Conservation (phyloP, 1,140 invertebrate species). For the Coelopa frigida region DNA sequence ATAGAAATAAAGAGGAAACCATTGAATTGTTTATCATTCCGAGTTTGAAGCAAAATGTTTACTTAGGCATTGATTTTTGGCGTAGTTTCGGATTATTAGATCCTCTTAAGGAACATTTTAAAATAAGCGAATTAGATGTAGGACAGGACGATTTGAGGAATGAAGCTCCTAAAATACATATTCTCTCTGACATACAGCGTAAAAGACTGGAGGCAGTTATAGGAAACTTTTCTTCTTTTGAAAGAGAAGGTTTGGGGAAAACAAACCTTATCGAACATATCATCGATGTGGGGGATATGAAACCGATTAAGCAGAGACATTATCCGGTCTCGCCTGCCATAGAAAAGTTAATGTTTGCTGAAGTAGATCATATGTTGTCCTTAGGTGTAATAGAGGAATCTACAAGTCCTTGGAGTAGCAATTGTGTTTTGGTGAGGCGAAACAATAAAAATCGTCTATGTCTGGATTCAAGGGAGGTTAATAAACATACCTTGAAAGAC, state of each 20-base stretch:
- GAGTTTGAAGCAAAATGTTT: too few relatives aligned
- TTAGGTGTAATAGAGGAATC: slow-evolving; percentile 21
- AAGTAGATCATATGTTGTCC: slow-evolving; percentile 24
- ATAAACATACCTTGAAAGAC: slow-evolving; percentile 25
- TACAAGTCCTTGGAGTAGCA: slow-evolving; percentile 23
- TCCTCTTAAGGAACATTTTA: too few relatives aligned
- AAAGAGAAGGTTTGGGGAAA: slow-evolving; percentile 22
- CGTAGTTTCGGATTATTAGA: too few relatives aligned
- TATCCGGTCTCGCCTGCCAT: slow-evolving; percentile 22
- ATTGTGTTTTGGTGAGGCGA: slow-evolving; percentile 25
- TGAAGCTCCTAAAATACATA: too few relatives aligned
- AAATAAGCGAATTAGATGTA: too few relatives aligned
- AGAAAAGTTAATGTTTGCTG: slow-evolving; percentile 14
- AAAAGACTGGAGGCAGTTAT: slow-evolving; percentile 13
- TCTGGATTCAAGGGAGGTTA: slow-evolving; percentile 28
- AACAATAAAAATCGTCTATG: slow-evolving; percentile 21
- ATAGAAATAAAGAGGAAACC: too few relatives aligned
- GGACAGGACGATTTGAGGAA: too few relatives aligned
- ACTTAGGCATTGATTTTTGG: too few relatives aligned
- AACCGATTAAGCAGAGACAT: slow-evolving; percentile 23
- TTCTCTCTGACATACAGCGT: too few relatives aligned
- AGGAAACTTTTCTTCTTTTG: slow-evolving; percentile 12
- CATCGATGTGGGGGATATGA: slow-evolving; percentile 21
- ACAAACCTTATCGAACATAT: slow-evolving; percentile 21
- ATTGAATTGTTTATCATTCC: too few relatives aligned